Evolutionary conservation across 2,797 vertebrate species (phyloP).

Genomic region (Lacerta bilineata): DNA sequence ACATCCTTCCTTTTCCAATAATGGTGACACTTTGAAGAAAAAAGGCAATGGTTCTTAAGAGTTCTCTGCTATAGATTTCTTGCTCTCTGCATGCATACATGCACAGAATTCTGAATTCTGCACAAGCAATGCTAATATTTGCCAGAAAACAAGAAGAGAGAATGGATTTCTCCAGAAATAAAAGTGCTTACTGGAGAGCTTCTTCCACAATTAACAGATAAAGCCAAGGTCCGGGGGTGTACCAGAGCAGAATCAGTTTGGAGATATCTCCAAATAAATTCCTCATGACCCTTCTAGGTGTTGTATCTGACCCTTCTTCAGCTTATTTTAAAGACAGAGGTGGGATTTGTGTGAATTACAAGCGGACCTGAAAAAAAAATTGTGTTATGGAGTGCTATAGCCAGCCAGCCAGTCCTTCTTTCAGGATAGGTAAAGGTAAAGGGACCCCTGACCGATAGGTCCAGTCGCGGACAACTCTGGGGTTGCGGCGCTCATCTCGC

Average conservation of each 20-base stretch:
- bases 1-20: neutral
- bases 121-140: neutral
- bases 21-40: neutral
- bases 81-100: neutral
- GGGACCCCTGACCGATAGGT: too few species aligned
- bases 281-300: too few species aligned
- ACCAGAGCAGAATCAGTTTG: neutral
- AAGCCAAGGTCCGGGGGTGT: neutral
- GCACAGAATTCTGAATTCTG: neutral
- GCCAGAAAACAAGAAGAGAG: neutral
- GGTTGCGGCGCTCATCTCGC: too few species aligned
- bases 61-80: conserved; percentile 9
- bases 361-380: too few species aligned
- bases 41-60: neutral
- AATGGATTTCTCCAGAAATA: neutral
- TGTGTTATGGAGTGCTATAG: too few species aligned
- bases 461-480: too few species aligned
- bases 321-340: neutral
- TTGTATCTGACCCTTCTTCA: neutral
- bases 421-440: too few species aligned
- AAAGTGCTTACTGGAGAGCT: neutral
- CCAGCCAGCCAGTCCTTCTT: too few species aligned
- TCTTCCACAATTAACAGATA: neutral
- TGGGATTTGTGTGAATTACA: neutral
- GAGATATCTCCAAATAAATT: neutral